phyloP scores from a whole-genome alignment of 2,797 vertebrate species.

The Acrossocheilus wenchowensis region DNA sequence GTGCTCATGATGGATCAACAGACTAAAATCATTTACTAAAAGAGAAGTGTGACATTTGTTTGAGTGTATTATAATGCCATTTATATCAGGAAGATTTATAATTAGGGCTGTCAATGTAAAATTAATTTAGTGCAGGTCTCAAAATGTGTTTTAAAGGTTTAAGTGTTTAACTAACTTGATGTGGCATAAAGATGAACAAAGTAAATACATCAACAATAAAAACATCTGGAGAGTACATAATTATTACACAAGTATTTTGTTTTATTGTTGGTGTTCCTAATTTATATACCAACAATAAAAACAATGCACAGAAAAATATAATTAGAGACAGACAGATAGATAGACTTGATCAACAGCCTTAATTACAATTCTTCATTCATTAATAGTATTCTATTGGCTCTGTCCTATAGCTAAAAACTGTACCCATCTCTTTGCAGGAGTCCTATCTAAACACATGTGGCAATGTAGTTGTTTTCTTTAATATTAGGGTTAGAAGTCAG shows the following conservation, averaged over 20 bases:
- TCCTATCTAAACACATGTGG: neutral
- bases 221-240: neutral
- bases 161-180: neutral
- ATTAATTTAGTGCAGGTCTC: neutral
- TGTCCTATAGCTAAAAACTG: conserved; percentile 45
- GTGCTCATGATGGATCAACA: conserved; percentile 12
- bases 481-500: conserved; percentile 64
- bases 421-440: conserved; percentile 78
- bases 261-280: neutral
- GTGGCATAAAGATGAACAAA: neutral
- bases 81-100: neutral
- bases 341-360: neutral
- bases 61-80: conserved; percentile 1
- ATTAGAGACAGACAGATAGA: neutral
- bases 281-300: neutral
- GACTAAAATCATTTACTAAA: neutral
- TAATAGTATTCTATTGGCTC: conserved; percentile 14
- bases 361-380: conserved; percentile 33
- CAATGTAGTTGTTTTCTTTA: conserved; percentile 36
- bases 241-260: neutral
- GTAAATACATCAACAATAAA: neutral
- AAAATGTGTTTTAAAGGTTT: neutral
- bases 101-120: neutral
- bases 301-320: neutral
- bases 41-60: conserved; percentile 1